These are phyloP conservation scores for Conistra vaccinii DNA, from an alignment of 2,888 invertebrate species.

Conservation along the genomic window DNA sequence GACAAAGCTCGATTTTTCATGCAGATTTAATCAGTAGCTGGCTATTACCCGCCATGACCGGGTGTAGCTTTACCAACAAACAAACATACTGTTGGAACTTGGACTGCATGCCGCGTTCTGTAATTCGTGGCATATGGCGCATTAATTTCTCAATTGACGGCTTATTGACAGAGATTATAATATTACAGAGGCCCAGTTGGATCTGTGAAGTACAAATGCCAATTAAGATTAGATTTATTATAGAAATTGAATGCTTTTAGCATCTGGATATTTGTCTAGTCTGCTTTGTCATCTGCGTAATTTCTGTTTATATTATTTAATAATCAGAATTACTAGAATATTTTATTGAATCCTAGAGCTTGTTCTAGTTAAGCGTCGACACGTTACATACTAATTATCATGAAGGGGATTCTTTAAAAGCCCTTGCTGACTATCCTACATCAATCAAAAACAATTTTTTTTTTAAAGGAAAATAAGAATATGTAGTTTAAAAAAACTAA, in stretches of 20 bases:
- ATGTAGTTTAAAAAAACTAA: too few species aligned
- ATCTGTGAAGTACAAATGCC: constrained; percentile 50
- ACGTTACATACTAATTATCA: background rate
- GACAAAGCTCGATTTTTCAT: constrained; percentile 85
- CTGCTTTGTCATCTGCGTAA: constrained; percentile 11
- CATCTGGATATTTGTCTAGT: constrained; percentile 28
- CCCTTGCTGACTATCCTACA: too few species aligned
- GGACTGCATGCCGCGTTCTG: constrained; percentile 63
- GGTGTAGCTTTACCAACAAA: constrained; percentile 72
- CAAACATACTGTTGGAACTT: constrained; percentile 61
- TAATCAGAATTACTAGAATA: background rate
- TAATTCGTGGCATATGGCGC: constrained; percentile 70
- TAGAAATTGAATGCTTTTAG: constrained; percentile 43
- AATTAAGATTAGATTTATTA: constrained; percentile 58
- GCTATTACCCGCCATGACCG: constrained; percentile 62
- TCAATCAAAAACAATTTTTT: too few species aligned
- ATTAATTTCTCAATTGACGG: constrained; percentile 62
- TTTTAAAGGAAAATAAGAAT: too few species aligned
- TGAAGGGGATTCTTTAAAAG: background rate
- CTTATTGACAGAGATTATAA: constrained; percentile 59
- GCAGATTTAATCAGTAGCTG: constrained; percentile 85
- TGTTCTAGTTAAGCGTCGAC: background rate
- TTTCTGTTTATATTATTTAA: background rate
- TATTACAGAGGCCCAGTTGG: constrained; percentile 46
- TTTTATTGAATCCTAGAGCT: too few species aligned